These are phyloP conservation scores for Teleopsis dalmanni DNA, from an alignment of 1,140 invertebrate genomes.

Conservation along the genomic window DNA sequence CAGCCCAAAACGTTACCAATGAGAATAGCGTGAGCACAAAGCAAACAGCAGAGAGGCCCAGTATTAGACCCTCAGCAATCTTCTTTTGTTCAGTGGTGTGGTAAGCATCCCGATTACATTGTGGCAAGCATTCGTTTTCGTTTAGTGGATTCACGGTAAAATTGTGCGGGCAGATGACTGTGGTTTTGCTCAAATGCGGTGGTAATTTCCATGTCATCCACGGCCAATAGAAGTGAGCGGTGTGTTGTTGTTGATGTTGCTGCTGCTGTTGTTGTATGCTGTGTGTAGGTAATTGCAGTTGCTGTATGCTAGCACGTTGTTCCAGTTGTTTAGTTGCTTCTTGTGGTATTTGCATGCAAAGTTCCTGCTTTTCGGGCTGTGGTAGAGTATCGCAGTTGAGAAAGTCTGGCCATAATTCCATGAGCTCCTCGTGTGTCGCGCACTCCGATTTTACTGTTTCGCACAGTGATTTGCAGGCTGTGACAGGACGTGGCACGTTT, in stretches of 20 bases:
- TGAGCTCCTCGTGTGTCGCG: constrained; percentile 56
- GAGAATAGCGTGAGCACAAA: constrained; percentile 78
- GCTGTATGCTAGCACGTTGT: constrained; percentile 10
- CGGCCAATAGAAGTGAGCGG: constrained; percentile 24
- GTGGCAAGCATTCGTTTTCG: constrained; percentile 50
- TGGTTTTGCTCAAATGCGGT: constrained; percentile 19
- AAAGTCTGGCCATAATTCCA: constrained; percentile 65
- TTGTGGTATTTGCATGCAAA: constrained; percentile 51
- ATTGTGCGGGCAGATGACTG: constrained; percentile 33
- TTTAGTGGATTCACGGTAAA: constrained; percentile 34
- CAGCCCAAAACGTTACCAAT: constrained; percentile 80
- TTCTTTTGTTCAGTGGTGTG: constrained; percentile 66
- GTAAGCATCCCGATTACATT: constrained; percentile 62
- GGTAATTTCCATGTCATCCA: constrained; percentile 29
- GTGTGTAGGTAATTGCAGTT: not conserved
- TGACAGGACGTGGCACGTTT: constrained; percentile 75
- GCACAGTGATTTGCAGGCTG: constrained; percentile 79
- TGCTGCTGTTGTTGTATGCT: constrained; percentile 6
- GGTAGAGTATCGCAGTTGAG: constrained; percentile 64
- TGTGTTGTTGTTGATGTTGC: not conserved
- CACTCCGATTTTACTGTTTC: constrained; percentile 72
- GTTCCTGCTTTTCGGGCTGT: constrained; percentile 47
- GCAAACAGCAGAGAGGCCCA: constrained; percentile 76
- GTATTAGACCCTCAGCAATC: constrained; percentile 73
- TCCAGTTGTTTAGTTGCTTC: constrained; percentile 9